Base-by-base conservation (phyloP, 2,113 vertebrate species). In the Phoxinus phoxinus region DNA sequence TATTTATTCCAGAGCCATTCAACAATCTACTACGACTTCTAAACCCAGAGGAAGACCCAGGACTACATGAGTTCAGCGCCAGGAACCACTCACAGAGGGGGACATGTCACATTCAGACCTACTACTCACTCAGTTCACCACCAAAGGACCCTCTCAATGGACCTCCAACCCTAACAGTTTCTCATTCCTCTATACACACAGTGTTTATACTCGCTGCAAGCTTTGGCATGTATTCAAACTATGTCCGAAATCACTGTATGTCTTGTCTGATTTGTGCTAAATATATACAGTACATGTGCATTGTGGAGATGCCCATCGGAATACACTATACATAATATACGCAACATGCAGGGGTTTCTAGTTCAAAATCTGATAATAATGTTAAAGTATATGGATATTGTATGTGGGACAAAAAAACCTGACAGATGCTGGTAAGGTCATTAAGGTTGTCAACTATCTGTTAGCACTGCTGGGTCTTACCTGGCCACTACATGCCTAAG, bases 11-110 rank as follows among this genome's bases (percentile, higher is more conserved):
- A 48, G 72, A 74, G 41, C n/a, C 74, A 53, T 53, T 76, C 74
- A 76, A 76, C 17, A 74, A 48, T 48, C 72, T 73, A 73, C 37
- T 25, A 46, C 23, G 15, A 73, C 73, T 53, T 21, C 25, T 53
- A 53, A 76, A 76, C 25, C 17, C 8, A 76, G 74, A 76, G 46
- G 74, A 76, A 76, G 27, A 76, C 48, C 74, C 74, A 76, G 48
- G 74, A 76, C 27, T 46, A 48, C 72, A 73, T 2, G 2, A 74
- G 27, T 30, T 76, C 48, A 76, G 15, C 25, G 4, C 8, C 74
- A 10, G 44, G 48, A 76, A 27, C 27, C 46, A 51, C 46, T 76
- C n/a, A 48, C 25, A 46, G 44, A 27, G 8, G 3, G 12, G n/a
- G 51, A 75, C 41, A 25, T 9, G 73, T 75, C 73, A 76, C 74